These are phyloP conservation scores for Heterohyrax brucei DNA, from an alignment of 2,797 vertebrate species.

Conservation along the genomic window DNA sequence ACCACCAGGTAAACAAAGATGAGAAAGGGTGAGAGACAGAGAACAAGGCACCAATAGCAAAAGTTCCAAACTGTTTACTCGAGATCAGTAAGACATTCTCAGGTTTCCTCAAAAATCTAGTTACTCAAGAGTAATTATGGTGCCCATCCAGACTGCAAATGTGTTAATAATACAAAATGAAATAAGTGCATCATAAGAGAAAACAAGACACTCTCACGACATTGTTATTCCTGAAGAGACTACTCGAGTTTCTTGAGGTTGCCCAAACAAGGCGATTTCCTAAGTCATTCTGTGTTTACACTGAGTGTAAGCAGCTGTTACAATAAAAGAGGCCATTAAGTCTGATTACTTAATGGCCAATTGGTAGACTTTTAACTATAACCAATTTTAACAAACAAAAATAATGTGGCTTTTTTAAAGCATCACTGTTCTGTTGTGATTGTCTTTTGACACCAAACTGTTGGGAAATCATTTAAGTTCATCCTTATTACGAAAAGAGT, in stretches of 20 bases:
- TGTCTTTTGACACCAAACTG: slow-evolving; percentile 83
- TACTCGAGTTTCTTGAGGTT: slow-evolving; percentile 80
- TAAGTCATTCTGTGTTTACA: slow-evolving; percentile 80
- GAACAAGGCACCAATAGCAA: slow-evolving; percentile 69
- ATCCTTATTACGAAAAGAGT: slow-evolving; percentile 78
- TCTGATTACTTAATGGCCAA: slow-evolving; percentile 81
- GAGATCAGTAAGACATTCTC: slow-evolving; percentile 65
- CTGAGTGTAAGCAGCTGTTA: slow-evolving; percentile 71
- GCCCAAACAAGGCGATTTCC: slow-evolving; percentile 74
- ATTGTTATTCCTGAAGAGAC: slow-evolving; percentile 84
- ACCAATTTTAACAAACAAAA: slow-evolving; percentile 79
- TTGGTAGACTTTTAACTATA: slow-evolving; percentile 73
- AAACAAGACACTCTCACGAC: slow-evolving; percentile 67
- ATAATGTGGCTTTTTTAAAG: slow-evolving; percentile 58
- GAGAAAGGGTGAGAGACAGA: slow-evolving; percentile 74
- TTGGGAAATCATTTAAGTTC: slow-evolving; percentile 83
- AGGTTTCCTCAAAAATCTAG: slow-evolving; percentile 80
- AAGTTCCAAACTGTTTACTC: slow-evolving; percentile 77
- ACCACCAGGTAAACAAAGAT: slow-evolving; percentile 60
- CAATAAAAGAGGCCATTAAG: slow-evolving; percentile 70
- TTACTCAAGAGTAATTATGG: slow-evolving; percentile 81
- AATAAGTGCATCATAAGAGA: slow-evolving; percentile 78
- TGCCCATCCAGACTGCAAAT: slow-evolving; percentile 68
- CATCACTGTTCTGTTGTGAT: slow-evolving; percentile 72
- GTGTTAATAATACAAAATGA: slow-evolving; percentile 78